These are phyloP conservation scores for Balearica regulorum DNA, from an alignment of 2,797 vertebrate genomes.

Conservation along the genomic window DNA sequence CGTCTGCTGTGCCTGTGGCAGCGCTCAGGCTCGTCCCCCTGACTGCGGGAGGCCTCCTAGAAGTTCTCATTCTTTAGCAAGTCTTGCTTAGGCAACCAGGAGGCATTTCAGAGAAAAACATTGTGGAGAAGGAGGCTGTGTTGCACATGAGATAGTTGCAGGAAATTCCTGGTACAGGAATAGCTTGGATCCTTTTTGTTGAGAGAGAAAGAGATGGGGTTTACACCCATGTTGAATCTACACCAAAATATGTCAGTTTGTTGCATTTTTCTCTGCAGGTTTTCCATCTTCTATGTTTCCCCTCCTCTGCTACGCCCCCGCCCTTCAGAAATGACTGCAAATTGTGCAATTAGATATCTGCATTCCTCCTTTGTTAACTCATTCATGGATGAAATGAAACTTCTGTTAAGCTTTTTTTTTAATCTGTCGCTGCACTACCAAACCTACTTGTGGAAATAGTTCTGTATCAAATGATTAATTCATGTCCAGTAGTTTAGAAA, in stretches of 20 bases:
- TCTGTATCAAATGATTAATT: conserved; percentile 10
- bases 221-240: background rate
- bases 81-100: background rate
- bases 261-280: background rate
- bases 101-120: background rate
- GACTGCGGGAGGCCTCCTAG: background rate
- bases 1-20: background rate
- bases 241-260: background rate
- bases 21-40: background rate
- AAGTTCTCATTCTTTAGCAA: background rate
- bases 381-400: background rate
- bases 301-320: background rate
- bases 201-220: background rate
- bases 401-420: background rate
- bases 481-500: background rate
- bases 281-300: background rate
- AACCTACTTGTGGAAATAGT: background rate
- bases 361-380: conserved; percentile 5
- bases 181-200: background rate
- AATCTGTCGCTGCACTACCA: background rate
- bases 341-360: background rate
- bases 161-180: background rate
- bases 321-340: background rate
- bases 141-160: background rate
- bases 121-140: background rate